Conservation (phyloP, 2,888 invertebrate species). For the Auanema sp. region DNA sequence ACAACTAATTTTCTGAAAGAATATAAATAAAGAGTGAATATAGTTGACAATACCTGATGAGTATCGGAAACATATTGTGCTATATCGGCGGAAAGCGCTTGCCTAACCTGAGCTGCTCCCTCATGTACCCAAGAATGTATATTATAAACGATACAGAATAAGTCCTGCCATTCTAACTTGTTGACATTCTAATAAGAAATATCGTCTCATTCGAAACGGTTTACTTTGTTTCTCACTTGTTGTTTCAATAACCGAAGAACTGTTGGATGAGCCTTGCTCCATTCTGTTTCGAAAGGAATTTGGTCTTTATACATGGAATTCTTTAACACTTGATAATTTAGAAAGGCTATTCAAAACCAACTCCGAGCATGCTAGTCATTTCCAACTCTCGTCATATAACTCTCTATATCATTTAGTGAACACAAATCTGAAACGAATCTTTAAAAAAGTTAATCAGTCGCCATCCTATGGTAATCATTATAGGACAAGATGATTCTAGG, state of each 20-base stretch:
- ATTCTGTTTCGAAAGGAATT: slow-evolving; percentile 81
- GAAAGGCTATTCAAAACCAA: no score
- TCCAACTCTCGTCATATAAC: no score
- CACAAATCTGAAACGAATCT: no score
- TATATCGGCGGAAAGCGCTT: slow-evolving; percentile 39
- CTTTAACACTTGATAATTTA: no score
- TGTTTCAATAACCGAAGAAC: slow-evolving; percentile 90
- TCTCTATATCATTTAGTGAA: no score
- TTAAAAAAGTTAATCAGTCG: no score
- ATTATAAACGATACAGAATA: slow-evolving; percentile 76
- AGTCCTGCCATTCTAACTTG: slow-evolving; percentile 86
- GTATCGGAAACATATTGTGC: slow-evolving; percentile 45
- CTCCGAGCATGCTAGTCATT: no score
- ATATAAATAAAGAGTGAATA: background rate
- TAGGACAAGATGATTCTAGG: no score
- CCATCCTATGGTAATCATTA: no score
- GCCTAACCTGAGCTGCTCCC: slow-evolving; percentile 70
- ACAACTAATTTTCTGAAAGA: slow-evolving; percentile 76
- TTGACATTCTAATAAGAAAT: slow-evolving; percentile 77
- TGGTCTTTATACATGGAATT: background rate
- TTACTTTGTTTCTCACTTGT: slow-evolving; percentile 47
- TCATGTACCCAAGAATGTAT: slow-evolving; percentile 95
- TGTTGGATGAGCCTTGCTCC: slow-evolving; percentile 91
- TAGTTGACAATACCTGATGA: slow-evolving; percentile 29
- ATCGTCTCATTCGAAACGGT: background rate